Base-by-base conservation (phyloP, 2,797 vertebrate genomes). In the Lagodon rhomboides region DNA sequence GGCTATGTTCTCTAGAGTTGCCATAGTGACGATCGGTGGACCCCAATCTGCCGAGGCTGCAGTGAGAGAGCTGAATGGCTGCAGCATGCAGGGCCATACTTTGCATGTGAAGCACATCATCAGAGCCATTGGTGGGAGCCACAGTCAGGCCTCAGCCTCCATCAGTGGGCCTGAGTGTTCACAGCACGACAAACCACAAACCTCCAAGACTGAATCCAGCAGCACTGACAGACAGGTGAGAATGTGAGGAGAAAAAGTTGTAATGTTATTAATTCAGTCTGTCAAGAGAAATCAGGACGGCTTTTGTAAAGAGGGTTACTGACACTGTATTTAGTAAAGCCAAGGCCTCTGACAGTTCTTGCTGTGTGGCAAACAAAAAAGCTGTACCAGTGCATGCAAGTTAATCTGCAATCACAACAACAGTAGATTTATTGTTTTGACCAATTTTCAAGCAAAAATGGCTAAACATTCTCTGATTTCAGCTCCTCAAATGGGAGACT, bases 101-200 rank as follows among this genome's bases (percentile, higher is more conserved):
- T 46, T 93, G 51, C 82, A 85, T 43, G 88, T 94, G 73, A 75
- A 89, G 58, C 85, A 81, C 63, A 72, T 93, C 64, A 16, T 23
- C 27, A 22, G 58, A 58, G 18, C 66, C 30, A 3, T 3, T 0
- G 56, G 62, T 50, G 65, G 53, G 66, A 30, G 50, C 76, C 75
- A 34, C 51, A 54, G 38, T 20, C 71, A 11, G 25, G 38, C 61
- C 9, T n/a, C 70, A 15, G n/a, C 68, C 69, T 47, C 67, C 55
- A n/a, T 7, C 56, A 27, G 22, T 25, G 60, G 59, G 51, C 20
- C 66, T 0, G 65, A 55, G 46, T 56, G 77, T 49, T 68, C 59
- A 23, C 71, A 47, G 66, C 0, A 16, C 22, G 22, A 6, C 9
- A 64, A 10, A 70, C 61, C 10, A 4, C 69, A 62, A 1, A 25